Conservation (phyloP, 2,797 vertebrate genomes). For the Botia almorhae region DNA sequence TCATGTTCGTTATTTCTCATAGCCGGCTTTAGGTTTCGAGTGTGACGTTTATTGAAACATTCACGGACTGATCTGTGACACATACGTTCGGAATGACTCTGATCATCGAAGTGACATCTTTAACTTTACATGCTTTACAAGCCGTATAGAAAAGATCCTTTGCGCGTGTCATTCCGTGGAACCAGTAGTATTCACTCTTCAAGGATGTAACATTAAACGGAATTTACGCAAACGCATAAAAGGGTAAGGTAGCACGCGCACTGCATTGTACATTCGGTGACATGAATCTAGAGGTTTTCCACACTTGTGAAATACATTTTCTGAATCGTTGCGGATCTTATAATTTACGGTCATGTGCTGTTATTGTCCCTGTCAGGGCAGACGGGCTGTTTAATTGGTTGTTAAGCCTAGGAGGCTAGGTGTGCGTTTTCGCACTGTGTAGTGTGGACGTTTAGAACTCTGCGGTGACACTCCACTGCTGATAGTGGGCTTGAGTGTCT, state of each 20-base stretch:
- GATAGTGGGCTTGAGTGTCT: neutral
- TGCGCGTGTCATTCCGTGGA: neutral
- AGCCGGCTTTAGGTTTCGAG: neutral
- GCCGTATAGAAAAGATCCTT: constrained; percentile 2
- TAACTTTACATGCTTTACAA: constrained; percentile 7
- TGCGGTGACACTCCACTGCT: neutral
- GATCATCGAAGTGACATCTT: neutral
- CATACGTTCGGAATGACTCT: constrained; percentile 1
- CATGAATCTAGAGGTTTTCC: neutral
- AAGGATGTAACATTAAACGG: constrained; percentile 39
- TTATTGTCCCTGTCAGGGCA: constrained; percentile 49
- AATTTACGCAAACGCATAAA: constrained; percentile 29
- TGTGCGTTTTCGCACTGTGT: neutral
- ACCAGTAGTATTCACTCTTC: constrained; percentile 29
- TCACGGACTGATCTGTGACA: neutral
- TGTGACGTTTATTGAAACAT: constrained; percentile 3
- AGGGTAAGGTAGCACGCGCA: constrained; percentile 52
- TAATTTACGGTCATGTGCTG: constrained; percentile 68
- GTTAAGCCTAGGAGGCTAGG: constrained; percentile 36
- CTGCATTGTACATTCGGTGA: neutral
- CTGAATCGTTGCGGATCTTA: constrained; percentile 45
- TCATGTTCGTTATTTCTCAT: neutral
- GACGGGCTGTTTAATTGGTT: constrained; percentile 9
- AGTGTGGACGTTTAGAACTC: constrained; percentile 33
- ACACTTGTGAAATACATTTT: neutral